Evolutionary conservation across 2,113 vertebrate species (phyloP), one percentile per base, ranked within the genome.

Genomic region (Alaudala cheleensis): DNA sequence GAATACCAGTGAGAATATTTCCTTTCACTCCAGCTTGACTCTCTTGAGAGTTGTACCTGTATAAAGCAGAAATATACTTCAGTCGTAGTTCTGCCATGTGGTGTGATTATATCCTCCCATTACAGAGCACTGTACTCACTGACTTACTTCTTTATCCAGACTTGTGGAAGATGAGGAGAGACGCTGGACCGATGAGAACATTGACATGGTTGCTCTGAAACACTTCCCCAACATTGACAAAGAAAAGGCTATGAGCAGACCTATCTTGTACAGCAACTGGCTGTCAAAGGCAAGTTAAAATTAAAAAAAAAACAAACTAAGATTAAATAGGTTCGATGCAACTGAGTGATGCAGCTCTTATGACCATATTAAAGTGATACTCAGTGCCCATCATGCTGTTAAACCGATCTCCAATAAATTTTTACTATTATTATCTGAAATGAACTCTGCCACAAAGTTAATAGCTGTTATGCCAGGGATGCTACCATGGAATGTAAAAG

Each of bases 241-340:
- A 77, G 99, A 99, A 70, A 99, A 98, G 77, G 99, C 97, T 54
- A 98, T 99, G 95, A 99, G 97, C 97, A 98, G 99, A 67, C 99
- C 99, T 42, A 99, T 99, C 95, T 97, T 99, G 10, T 99, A 99
- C 97, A 99, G 99, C 97, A 99, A 99, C 98, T 99, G 99, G 99
- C 97, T 99, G 39, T 99, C 99, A 1, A 99, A 99, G 99, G 99
- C 99, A 86, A 89, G 76, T 82, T n/a, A 86, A 69, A 42, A 13
- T 37, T 6, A 0, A 9, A n/a, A 10, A 29, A 40, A 24, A 40
- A 39, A 20, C 4, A 2, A 33, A 56, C 5, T 21, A 23, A 9
- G 40, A 49, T 7, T 6, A 10, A 54, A 5, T 29, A 19, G 1
- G 8, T 58, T 37, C 12, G 13, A 39, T 66, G 56, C 45, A 70